A percentile compares a stretch with the other conserved stretches of the same genome.
These are phyloP conservation scores for Electrona antarctica DNA, from an alignment of 2,113 vertebrate species.

Conservation along the genomic window DNA sequence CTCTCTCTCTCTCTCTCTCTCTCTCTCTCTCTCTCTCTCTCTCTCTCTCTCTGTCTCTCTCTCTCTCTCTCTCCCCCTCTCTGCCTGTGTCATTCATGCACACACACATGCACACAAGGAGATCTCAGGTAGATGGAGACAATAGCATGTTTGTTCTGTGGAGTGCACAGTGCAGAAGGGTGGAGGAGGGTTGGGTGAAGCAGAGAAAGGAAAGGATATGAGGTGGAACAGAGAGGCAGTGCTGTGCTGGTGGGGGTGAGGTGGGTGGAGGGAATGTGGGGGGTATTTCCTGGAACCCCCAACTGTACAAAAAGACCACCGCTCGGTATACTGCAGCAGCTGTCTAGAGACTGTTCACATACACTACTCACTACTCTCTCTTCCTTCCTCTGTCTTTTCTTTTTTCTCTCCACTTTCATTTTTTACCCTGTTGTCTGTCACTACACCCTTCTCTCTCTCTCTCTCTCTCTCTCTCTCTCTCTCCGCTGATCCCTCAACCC, in stretches of 20 bases:
- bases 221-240: neutral
- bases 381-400: too few relatives aligned
- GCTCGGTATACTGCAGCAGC: too few relatives aligned
- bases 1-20: too few relatives aligned
- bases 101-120: constrained; percentile 9
- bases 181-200: constrained; percentile 3
- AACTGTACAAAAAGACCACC: too few relatives aligned
- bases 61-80: too few relatives aligned
- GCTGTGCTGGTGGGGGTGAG: neutral
- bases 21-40: too few relatives aligned
- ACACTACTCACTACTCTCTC: too few relatives aligned
- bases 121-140: constrained; percentile 53
- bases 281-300: constrained; percentile 23
- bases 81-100: neutral
- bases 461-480: neutral
- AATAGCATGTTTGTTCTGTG: constrained; percentile 63
- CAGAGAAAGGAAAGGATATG: constrained; percentile 7
- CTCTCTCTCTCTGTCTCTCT: too few relatives aligned
- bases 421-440: too few relatives aligned
- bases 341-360: too few relatives aligned
- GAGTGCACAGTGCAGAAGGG: neutral
- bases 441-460: neutral
- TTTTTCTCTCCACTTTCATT: too few relatives aligned
- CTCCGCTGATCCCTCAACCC: neutral
- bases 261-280: neutral